A percentile compares a stretch with the other conserved stretches of the same genome.
phyloP scores from a whole-genome alignment of 2,888 invertebrate genomes.

The Pantelozetes paolii region DNA sequence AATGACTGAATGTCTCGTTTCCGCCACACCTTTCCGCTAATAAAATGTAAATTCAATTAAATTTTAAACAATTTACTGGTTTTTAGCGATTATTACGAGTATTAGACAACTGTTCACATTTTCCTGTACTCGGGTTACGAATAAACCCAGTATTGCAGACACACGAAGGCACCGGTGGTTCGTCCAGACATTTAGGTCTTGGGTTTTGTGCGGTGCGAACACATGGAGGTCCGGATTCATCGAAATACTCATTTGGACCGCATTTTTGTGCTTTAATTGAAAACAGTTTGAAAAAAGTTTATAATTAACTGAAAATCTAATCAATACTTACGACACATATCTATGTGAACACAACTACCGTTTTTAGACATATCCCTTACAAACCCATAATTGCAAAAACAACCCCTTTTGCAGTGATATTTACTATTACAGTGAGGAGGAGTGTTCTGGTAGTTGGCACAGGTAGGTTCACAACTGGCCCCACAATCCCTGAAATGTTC shows the following conservation, averaged over 20 bases:
- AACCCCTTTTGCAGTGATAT: constrained; percentile 39
- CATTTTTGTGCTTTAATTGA: constrained; percentile 39
- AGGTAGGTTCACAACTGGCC: constrained; percentile 39
- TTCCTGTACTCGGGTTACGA: constrained; percentile 24
- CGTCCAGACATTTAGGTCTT: constrained; percentile 40
- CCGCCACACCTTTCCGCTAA: constrained; percentile 10
- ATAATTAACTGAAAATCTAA: not conserved
- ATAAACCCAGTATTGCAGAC: constrained; percentile 40
- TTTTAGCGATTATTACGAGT: constrained; percentile 6
- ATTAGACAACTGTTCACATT: constrained; percentile 27
- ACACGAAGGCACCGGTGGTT: constrained; percentile 15
- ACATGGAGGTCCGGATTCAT: constrained; percentile 40
- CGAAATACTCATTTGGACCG: constrained; percentile 40
- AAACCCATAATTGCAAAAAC: constrained; percentile 40
- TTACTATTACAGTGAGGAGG: constrained; percentile 36
- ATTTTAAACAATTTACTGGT: not conserved
- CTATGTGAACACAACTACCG: constrained; percentile 37
- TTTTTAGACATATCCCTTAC: constrained; percentile 40
- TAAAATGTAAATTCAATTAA: not conserved
- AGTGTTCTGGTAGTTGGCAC: constrained; percentile 38
- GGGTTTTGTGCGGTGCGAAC: constrained; percentile 29
- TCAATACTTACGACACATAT: constrained; percentile 37
- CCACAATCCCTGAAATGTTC: constrained; percentile 40
- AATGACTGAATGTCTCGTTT: constrained; percentile 40
- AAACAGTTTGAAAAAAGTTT: not conserved